Conservation (phyloP, 2,797 vertebrate species). For the Falco biarmicus region DNA sequence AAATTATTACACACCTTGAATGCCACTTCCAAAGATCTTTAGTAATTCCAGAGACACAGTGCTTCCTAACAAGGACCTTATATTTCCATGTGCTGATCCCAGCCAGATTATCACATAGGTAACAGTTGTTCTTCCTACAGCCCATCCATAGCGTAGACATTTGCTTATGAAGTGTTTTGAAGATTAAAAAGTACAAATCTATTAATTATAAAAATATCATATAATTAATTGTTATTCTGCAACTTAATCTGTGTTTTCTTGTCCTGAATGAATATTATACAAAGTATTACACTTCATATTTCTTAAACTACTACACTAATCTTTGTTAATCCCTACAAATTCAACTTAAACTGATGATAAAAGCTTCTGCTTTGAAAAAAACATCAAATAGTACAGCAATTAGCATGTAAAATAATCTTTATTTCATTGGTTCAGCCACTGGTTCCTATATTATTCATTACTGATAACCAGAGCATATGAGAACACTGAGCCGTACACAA, state of each 20-base stretch:
- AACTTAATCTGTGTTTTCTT: conserved; percentile 32
- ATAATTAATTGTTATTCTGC: not conserved
- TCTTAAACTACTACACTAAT: not conserved
- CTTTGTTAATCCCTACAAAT: conserved; percentile 36
- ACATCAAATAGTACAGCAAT: conserved; percentile 36
- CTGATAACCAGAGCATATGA: not conserved
- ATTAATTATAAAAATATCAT: not conserved
- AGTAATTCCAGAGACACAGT: not conserved
- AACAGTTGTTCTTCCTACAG: not conserved
- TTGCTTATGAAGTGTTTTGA: not conserved
- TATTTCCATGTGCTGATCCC: not conserved
- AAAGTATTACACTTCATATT: not conserved
- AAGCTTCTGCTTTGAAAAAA: conserved; percentile 28
- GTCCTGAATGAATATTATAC: not conserved
- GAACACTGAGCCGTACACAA: not conserved
- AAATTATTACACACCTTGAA: not conserved
- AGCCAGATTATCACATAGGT: not conserved
- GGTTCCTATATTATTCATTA: not conserved
- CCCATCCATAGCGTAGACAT: not conserved
- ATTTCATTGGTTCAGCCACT: not conserved
- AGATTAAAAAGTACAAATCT: not conserved
- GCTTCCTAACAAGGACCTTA: not conserved
- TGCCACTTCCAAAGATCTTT: not conserved
- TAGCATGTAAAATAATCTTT: conserved; percentile 25
- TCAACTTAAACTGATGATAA: conserved; percentile 11